Evolutionary conservation across 2,797 vertebrate species (phyloP).

Genomic region (Callimico goeldii): DNA sequence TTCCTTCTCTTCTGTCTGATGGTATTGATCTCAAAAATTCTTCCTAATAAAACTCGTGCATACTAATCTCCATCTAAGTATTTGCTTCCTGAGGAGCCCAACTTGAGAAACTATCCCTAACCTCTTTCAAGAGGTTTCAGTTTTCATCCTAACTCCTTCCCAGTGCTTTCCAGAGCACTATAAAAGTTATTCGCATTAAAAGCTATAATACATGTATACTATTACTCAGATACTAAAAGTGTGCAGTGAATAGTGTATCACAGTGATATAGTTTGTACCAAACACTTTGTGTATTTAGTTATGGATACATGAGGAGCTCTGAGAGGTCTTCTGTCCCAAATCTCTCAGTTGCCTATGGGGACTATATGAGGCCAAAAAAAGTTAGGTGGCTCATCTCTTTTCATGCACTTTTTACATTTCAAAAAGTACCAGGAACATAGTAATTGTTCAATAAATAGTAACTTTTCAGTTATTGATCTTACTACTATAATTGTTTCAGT

Average conservation of each 20-base stretch:
- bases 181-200: background rate
- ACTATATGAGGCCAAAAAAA: background rate
- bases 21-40: background rate
- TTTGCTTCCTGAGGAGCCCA: background rate
- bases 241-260: background rate
- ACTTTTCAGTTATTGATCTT: background rate
- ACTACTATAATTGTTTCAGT: background rate
- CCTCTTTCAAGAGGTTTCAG: background rate
- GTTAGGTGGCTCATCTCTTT: background rate
- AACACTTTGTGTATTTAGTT: background rate
- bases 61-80: background rate
- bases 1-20: background rate
- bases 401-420: background rate
- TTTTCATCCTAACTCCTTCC: background rate
- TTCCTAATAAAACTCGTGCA: background rate
- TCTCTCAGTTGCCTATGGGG: background rate
- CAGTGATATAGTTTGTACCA: background rate
- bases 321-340: background rate
- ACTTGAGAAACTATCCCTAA: background rate
- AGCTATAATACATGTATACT: background rate
- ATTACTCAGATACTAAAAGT: background rate
- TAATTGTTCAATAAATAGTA: background rate
- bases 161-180: background rate
- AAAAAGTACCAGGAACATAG: background rate
- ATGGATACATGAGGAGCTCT: background rate